Evolutionary conservation across 2,797 vertebrate species (phyloP).

Genomic region (Babyrousa celebensis): DNA sequence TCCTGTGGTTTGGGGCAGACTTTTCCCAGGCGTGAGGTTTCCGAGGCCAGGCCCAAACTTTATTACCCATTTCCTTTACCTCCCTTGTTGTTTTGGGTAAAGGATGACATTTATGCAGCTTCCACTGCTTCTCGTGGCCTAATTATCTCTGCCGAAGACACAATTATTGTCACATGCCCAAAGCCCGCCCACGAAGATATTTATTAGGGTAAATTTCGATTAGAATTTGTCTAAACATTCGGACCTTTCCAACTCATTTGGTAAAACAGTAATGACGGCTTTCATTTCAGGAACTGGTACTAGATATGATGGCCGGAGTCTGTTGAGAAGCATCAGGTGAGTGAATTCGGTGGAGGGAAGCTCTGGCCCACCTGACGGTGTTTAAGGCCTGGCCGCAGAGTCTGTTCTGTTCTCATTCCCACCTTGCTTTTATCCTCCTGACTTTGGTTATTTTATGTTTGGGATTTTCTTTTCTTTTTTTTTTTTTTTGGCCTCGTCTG

Average conservation of each 20-base stretch:
- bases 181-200: constrained; percentile 60
- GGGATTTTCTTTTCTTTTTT: too few species aligned
- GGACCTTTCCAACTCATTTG: constrained; percentile 68
- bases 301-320: neutral
- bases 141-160: constrained; percentile 63
- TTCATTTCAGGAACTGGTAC: constrained; percentile 62
- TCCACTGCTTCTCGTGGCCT: constrained; percentile 15
- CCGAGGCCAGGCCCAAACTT: neutral
- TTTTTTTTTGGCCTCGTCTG: too few species aligned
- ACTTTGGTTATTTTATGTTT: constrained; percentile 38
- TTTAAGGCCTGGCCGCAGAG: neutral
- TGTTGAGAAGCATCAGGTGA: neutral
- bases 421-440: neutral
- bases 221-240: constrained; percentile 76
- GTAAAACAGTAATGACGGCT: constrained; percentile 59
- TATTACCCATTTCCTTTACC: neutral
- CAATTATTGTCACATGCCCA: constrained; percentile 73
- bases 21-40: neutral
- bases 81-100: neutral
- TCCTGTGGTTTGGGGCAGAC: accelerated
- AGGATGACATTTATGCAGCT: constrained; percentile 21
- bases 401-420: neutral
- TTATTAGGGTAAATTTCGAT: constrained; percentile 76
- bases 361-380: neutral
- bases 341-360: neutral